A percentile compares a stretch with the other conserved stretches of the same genome.
Conservation (phyloP, 2,888 invertebrate species). For the Nephrotoma flavescens region DNA sequence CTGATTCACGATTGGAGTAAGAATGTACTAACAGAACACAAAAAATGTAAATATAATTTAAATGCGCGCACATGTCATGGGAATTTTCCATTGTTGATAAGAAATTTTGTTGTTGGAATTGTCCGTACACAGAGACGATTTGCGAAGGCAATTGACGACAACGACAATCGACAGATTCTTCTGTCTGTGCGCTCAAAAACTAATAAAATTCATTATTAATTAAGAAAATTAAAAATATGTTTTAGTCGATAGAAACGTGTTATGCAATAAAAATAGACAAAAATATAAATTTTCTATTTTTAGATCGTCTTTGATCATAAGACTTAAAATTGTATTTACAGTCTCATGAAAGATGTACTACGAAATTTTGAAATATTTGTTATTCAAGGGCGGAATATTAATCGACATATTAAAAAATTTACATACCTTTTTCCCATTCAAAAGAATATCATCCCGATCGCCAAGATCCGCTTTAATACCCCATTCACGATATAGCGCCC, state of each 20-base stretch:
- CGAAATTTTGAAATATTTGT: no score
- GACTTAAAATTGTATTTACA: background rate
- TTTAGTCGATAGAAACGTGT: background rate
- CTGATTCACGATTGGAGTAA: background rate
- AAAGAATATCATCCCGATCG: conserved; percentile 71
- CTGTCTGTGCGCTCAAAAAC: background rate
- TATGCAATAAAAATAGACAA: background rate
- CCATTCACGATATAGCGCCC: conserved; percentile 70
- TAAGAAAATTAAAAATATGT: background rate
- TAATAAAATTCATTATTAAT: background rate
- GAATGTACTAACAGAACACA: background rate
- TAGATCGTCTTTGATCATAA: background rate
- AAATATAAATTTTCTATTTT: background rate
- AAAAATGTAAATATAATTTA: background rate
- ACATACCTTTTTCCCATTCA: conserved; percentile 45
- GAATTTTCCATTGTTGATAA: background rate
- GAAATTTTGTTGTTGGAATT: background rate
- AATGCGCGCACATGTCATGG: background rate
- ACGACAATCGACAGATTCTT: background rate
- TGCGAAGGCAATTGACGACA: background rate
- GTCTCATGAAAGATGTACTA: background rate
- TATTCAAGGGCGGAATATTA: no score
- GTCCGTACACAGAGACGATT: background rate
- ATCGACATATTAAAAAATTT: background rate
- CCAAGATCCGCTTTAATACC: conserved; percentile 62